Evolutionary conservation across 2,888 invertebrate genomes (phyloP).

Genomic region (Mycalesis mineus): DNA sequence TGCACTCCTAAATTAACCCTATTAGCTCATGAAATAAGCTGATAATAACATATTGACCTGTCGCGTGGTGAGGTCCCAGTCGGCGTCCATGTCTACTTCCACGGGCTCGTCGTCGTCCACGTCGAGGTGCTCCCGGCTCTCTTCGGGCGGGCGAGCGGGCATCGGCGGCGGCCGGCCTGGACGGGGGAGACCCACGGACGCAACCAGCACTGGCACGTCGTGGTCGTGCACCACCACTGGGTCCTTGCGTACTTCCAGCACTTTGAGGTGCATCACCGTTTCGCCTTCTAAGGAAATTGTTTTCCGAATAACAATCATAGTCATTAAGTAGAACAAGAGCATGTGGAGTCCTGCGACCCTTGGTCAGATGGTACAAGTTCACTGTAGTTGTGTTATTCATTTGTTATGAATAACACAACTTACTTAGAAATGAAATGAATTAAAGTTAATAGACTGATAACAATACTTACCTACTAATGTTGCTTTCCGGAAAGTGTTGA

Average conservation of each 20-base stretch:
- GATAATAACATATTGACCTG: too few species aligned
- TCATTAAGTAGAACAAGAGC: too few species aligned
- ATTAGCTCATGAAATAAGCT: too few species aligned
- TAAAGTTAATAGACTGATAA: too few species aligned
- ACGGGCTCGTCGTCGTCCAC: constrained; percentile 78
- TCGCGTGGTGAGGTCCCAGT: constrained; percentile 96
- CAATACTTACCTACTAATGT: constrained; percentile 83
- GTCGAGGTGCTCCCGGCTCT: constrained; percentile 63
- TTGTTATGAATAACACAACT: too few species aligned
- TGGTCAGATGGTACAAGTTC: too few species aligned
- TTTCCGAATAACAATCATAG: too few species aligned
- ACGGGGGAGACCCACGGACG: constrained; percentile 61
- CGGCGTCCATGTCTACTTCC: constrained; percentile 72
- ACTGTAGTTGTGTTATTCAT: too few species aligned
- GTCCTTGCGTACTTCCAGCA: constrained; percentile 88
- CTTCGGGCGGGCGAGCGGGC: constrained; percentile 43
- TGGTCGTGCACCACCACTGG: constrained; percentile 90
- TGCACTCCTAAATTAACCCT: too few species aligned
- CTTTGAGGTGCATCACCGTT: constrained; percentile 93
- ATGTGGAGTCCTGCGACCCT: too few species aligned
- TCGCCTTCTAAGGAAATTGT: constrained; percentile 81
- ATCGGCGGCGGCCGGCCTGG: constrained; percentile 57
- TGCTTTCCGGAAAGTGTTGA: constrained; percentile 88
- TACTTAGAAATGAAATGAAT: too few species aligned
- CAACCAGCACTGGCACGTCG: constrained; percentile 91